Base-by-base conservation (phyloP, 2,113 vertebrate species). In the Sinocyclocheilus anshuiensis region DNA sequence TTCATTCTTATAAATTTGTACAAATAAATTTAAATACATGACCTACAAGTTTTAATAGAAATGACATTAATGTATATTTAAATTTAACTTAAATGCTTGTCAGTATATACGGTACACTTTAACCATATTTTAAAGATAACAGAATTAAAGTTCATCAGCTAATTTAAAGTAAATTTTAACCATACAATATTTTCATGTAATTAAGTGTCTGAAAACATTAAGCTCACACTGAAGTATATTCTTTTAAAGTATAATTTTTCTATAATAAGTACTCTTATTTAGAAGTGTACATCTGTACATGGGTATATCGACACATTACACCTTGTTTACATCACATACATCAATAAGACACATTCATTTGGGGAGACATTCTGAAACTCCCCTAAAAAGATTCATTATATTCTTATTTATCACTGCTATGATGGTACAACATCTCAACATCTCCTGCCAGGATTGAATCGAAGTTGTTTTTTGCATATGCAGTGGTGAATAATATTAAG, bases 401-500 rank as follows among this genome's bases (percentile, higher is more conserved):
- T 42, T 81, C 22, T 24, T 63, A 26, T 63, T 81, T 48, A 45
- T 63, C 15, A 63, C n/a, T 15, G 7, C 12, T 26, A 18, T 81
- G 22, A 81, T n/a, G 3, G 79, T 26, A 39, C 36, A 48, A 18
- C 3, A 65, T 45, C 13, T 45, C 33, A 26, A 13, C 13, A 39
- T 81, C 13, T 16, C 55, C 55, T 39, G 22, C 7, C 36, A 63
- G 18, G 20, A 63, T n/a, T 63, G 22, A 65, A 81, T 45, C 6
- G n/a, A 65, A 65, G 24, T 53, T 77, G 48, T 77, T n/a, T 53
- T 81, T 45, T 81, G 13, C 42, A 65, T n/a, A 81, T 26, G 50
- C 13, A 81, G 57, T 13, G 12, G 20, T 81, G 78, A 45, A 45
- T 63, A 45, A 81, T 22, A 11, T 65, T 16, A 63, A 16, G 59